Evolutionary conservation across 2,797 vertebrate species (phyloP), one percentile per base, ranked within the genome.

Genomic region (Lagorchestes hirsutus): DNA sequence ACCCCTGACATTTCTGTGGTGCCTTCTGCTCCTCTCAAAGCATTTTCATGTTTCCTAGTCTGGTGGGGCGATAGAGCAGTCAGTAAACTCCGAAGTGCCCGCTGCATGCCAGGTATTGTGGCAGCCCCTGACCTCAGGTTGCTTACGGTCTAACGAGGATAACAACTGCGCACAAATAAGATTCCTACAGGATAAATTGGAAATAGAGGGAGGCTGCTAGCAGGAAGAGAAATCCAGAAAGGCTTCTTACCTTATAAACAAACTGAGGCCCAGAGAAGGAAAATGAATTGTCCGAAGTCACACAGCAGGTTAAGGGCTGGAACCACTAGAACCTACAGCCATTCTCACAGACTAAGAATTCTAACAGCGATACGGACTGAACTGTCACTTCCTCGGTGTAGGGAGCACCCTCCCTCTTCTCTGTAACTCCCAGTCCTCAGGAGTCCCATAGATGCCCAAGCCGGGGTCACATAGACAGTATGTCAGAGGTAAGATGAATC

Each of bases 1-100:
- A 96, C 96, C 40, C 90, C 93, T 92, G 96, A 92, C 96, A 90
- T 95, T 94, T 92, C 93, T 55, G 8, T n/a, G 34, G 95, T 27
- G 22, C 40, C 24, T 46, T 10, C 24, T 50, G 74, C 74, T 46
- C 59, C 93, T 95, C 95, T 90, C 94, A 94, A 87, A 90, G 67
- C 93, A 46, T 54, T 90, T 92, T 93, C 57, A 96, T 93, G 46
- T 93, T 29, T 55, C 14, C 16, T 67, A 67, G 57, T 82, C 59
- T 74, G 46, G 46, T 14, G 58, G 93, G 59, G 91, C 57, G 6
- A 46, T 22, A 27, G 34, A 74, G 16, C 14, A 40, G 62, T n/a
- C 16, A 18, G 5, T 16, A 40, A n/a, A 74, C 14, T n/a, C 40
- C 18, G n/a, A 14, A 67, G 59, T 34, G 12, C 31, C 59, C 16